A percentile compares a stretch with the other conserved stretches of the same genome.
These are phyloP conservation scores for Sandelia bainsii DNA, from an alignment of 2,797 vertebrate genomes.

Conservation along the genomic window DNA sequence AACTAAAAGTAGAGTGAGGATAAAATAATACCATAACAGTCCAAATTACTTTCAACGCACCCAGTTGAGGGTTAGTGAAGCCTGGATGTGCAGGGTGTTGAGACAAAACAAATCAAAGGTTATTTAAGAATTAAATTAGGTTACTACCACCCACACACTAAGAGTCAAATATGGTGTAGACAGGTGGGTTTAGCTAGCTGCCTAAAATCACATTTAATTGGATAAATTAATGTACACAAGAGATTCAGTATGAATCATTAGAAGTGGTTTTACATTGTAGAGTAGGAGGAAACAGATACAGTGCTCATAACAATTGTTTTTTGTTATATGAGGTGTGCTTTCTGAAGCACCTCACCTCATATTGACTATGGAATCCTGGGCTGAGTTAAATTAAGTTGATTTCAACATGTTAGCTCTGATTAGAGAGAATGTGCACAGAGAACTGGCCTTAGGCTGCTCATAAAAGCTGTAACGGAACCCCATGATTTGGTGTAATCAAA, in stretches of 20 bases:
- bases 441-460: conserved; percentile 15
- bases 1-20: too few species aligned
- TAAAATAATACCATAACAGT: too few species aligned
- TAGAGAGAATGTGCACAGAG: conserved; percentile 23
- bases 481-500: conserved; percentile 21
- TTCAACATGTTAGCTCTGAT: too few species aligned
- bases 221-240: background rate
- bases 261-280: background rate
- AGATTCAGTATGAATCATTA: background rate
- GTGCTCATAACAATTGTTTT: too few species aligned
- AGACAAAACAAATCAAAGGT: conserved; percentile 10
- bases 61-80: background rate
- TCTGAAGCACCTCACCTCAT: too few species aligned
- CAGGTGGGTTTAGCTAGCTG: background rate
- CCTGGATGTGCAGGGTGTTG: background rate
- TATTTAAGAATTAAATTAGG: conserved; percentile 1
- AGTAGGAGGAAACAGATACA: background rate
- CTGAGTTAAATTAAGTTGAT: too few species aligned
- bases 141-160: background rate
- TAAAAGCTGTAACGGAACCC: conserved; percentile 23
- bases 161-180: background rate
- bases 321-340: too few species aligned
- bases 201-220: background rate
- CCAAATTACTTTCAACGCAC: too few species aligned
- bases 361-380: too few species aligned